Conservation (phyloP, 1,140 invertebrate species). For the Rhysida immarginata region DNA sequence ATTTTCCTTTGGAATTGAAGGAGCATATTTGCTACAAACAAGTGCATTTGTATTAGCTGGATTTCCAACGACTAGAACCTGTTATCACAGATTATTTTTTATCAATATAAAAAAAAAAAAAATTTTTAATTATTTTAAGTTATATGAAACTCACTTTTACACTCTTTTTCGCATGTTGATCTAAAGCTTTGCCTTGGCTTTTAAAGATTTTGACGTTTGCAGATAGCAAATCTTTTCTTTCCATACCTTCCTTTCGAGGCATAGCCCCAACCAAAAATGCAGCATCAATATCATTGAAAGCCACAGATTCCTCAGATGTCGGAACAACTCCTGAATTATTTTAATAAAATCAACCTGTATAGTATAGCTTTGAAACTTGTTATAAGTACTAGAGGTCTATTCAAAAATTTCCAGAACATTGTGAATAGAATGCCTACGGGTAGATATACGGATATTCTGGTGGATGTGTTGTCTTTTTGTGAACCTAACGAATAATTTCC, state of each 20-base stretch:
- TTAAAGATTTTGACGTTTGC: slow-evolving; percentile 99
- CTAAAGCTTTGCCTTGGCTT: slow-evolving; percentile 75
- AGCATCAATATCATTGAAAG: slow-evolving; percentile 90
- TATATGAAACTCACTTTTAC: too few species aligned
- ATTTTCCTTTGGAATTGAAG: slow-evolving; percentile 89
- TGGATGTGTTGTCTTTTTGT: too few species aligned
- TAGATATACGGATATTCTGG: too few species aligned
- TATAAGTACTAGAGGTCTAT: slow-evolving; percentile 7
- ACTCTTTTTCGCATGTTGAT: slow-evolving; percentile 82
- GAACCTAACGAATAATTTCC: too few species aligned
- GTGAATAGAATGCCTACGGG: too few species aligned
- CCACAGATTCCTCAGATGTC: slow-evolving; percentile 69
- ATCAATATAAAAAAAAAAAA: too few species aligned
- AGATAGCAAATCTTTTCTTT: slow-evolving; percentile 85
- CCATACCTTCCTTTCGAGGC: slow-evolving; percentile 97
- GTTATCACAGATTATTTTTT: too few species aligned
- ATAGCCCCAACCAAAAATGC: slow-evolving; percentile 98
- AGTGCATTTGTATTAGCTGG: slow-evolving; percentile 98
- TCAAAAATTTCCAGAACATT: slow-evolving; percentile 2
- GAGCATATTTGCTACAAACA: slow-evolving; percentile 92
- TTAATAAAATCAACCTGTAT: too few species aligned
- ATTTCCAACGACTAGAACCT: slow-evolving; percentile 89
- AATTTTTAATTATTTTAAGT: too few species aligned
- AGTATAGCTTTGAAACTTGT: slow-evolving; percentile 13
- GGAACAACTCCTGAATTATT: slow-evolving; percentile 60